Conservation (phyloP, 37 sponge, comb jelly and placozoan species). For the Spongilla lacustris region DNA sequence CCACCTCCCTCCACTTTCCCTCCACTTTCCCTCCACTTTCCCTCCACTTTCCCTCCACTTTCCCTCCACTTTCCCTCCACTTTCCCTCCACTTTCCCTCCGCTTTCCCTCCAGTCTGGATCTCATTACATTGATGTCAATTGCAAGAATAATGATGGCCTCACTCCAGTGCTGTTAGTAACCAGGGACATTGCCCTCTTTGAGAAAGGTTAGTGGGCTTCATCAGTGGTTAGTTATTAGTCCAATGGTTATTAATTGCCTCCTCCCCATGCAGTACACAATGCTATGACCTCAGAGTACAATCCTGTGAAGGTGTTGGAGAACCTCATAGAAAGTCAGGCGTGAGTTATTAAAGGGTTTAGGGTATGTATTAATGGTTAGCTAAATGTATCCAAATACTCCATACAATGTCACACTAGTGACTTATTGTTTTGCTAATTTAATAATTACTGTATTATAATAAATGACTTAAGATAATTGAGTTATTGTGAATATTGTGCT, state of each 20-base stretch:
- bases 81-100: constrained; percentile 3
- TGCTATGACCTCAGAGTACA: constrained; percentile 78
- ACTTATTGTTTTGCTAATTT: no score
- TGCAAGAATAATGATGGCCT: constrained; percentile 73
- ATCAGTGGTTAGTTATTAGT: background rate
- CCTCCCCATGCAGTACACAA: constrained; percentile 52
- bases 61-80: background rate
- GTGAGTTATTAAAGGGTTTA: constrained; percentile 48
- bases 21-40: no score
- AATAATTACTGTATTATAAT: no score
- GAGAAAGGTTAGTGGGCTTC: constrained; percentile 55
- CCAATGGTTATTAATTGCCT: background rate
- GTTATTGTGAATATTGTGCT: no score
- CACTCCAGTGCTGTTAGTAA: constrained; percentile 91
- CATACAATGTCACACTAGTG: no score
- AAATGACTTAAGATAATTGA: no score
- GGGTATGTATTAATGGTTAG: background rate
- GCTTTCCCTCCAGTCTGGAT: constrained; percentile 22
- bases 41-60: background rate
- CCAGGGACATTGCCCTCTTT: constrained; percentile 81
- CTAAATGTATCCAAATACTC: no score
- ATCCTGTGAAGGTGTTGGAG: constrained; percentile 80
- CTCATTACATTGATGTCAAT: constrained; percentile 80
- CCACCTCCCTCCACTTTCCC: background rate
- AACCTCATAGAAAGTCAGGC: constrained; percentile 75